These are phyloP conservation scores for Anguilla obscura DNA, from an alignment of 2,797 vertebrate genomes.

Conservation along the genomic window DNA sequence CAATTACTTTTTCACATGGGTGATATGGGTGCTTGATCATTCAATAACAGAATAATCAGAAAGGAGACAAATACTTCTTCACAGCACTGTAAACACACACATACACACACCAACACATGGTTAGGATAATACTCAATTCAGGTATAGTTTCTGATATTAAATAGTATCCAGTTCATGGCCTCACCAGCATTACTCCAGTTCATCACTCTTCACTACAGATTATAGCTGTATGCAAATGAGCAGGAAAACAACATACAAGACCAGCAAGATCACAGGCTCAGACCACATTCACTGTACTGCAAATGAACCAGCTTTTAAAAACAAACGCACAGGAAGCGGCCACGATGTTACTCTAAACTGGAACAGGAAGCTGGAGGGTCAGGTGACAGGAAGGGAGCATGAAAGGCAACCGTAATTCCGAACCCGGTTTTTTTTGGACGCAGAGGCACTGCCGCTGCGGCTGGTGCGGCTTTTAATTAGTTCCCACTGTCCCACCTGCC, in stretches of 20 bases:
- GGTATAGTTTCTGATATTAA: no score
- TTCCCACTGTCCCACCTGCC: constrained; percentile 45
- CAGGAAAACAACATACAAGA: not conserved
- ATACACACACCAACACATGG: no score
- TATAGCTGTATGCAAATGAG: not conserved
- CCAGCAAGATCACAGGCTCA: not conserved
- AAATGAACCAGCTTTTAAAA: not conserved
- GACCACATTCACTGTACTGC: not conserved
- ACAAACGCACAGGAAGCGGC: not conserved
- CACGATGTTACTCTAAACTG: not conserved
- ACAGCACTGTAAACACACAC: no score
- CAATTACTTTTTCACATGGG: no score
- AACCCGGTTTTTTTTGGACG: not conserved
- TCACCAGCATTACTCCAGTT: constrained; percentile 16
- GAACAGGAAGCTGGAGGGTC: not conserved
- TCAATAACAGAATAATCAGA: no score
- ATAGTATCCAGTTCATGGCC: not conserved
- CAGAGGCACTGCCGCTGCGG: constrained; percentile 8
- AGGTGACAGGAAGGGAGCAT: not conserved
- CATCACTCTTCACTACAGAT: not conserved
- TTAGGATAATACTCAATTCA: no score
- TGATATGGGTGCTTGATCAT: no score
- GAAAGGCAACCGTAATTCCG: not conserved
- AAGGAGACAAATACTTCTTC: no score
- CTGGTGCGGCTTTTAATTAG: constrained; percentile 40